Conservation (phyloP, 2,888 invertebrate genomes). For the Acanthoscelides obtectus region DNA sequence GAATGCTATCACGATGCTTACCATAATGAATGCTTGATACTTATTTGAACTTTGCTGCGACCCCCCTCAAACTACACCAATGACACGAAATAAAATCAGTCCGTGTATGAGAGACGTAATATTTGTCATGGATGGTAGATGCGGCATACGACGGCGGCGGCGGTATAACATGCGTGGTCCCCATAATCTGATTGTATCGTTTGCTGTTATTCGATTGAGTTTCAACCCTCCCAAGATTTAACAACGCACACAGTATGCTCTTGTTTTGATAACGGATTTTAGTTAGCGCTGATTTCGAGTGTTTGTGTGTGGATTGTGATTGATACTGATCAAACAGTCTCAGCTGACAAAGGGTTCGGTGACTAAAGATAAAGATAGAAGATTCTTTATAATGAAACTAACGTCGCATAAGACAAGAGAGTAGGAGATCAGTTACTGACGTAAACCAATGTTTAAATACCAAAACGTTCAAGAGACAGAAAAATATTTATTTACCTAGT, state of each 20-base stretch:
- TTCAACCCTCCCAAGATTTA: constrained; percentile 23
- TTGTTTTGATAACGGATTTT: constrained; percentile 35
- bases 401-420: no score
- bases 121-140: constrained; percentile 41
- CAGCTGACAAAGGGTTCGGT: not conserved
- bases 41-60: not conserved
- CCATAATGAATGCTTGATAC: no score
- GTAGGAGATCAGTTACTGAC: no score
- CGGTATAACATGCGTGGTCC: not conserved
- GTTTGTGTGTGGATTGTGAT: not conserved
- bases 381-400: no score
- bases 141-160: no score
- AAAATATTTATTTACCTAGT: no score
- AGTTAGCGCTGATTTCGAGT: constrained; percentile 2
- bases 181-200: constrained; percentile 39
- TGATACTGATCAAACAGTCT: not conserved
- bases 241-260: constrained; percentile 27
- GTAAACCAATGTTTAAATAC: no score
- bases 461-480: no score
- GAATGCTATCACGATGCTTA: no score
- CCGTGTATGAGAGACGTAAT: constrained; percentile 28
- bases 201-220: constrained; percentile 35
- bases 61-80: constrained; percentile 5
- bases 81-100: constrained; percentile 14
- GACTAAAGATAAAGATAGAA: no score